These are phyloP conservation scores for Microplitis mediator DNA, from an alignment of 1,140 invertebrate species.

Conservation along the genomic window DNA sequence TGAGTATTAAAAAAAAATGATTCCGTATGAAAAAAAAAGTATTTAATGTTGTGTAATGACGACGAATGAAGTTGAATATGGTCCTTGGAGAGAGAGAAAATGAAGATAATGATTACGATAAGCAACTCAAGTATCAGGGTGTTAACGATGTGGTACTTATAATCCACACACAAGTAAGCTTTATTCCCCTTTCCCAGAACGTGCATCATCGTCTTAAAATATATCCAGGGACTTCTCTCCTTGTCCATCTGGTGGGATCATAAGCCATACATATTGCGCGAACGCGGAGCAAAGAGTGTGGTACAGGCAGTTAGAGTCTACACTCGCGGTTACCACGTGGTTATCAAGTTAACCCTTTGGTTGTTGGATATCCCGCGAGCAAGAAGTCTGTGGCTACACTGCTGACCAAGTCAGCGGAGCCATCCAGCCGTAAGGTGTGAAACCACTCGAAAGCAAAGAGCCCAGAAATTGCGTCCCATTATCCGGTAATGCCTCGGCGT, in stretches of 20 bases:
- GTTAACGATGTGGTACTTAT: constrained; percentile 1
- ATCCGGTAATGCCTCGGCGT: constrained; percentile 53
- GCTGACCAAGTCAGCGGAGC: constrained; percentile 14
- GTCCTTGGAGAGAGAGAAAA: neutral
- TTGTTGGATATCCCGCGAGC: constrained; percentile 43
- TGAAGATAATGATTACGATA: constrained; percentile 6
- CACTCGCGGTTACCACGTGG: constrained; percentile 55
- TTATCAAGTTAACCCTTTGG: constrained; percentile 62
- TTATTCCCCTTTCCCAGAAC: neutral
- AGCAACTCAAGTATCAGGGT: neutral
- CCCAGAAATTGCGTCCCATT: constrained; percentile 61
- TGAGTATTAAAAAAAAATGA: neutral
- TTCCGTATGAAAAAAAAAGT: neutral
- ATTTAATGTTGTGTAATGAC: neutral
- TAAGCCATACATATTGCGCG: too few relatives aligned
- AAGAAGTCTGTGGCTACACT: constrained; percentile 20
- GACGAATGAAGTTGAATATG: constrained; percentile 1
- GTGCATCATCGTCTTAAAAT: neutral
- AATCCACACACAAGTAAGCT: neutral
- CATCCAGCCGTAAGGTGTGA: constrained; percentile 51
- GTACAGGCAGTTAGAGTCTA: constrained; percentile 23
- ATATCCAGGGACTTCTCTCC: neutral
- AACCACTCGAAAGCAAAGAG: constrained; percentile 62
- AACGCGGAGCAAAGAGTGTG: neutral
- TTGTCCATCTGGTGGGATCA: neutral